Percentiles rank a stretch among this genome's conserved stretches.
Conservation (phyloP, 2,888 invertebrate species). For the Drosophila borborema region DNA sequence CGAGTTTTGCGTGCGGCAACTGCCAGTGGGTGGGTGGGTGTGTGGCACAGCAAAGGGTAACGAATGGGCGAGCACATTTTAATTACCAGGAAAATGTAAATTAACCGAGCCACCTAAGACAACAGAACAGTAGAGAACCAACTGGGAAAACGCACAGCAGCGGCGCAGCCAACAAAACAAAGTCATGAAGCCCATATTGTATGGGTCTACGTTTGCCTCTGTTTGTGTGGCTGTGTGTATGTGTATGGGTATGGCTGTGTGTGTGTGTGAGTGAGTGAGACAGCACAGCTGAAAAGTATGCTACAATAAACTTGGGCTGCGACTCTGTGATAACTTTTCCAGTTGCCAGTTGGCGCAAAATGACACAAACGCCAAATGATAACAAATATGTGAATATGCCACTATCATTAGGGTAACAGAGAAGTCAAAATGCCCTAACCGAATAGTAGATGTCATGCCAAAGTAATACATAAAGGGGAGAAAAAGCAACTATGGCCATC, state of each 20-base stretch:
- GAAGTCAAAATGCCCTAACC: constrained; percentile 22
- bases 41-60: background rate
- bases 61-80: constrained; percentile 65
- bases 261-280: background rate
- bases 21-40: background rate
- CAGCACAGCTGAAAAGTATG: constrained; percentile 40
- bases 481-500: background rate
- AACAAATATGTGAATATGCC: constrained; percentile 31
- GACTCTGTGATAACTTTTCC: constrained; percentile 63
- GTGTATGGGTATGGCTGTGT: background rate
- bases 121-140: constrained; percentile 57
- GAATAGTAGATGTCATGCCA: no score
- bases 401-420: background rate
- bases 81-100: constrained; percentile 81
- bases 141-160: constrained; percentile 43
- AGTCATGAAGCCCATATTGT: constrained; percentile 53
- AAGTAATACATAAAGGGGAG: background rate
- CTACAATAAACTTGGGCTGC: constrained; percentile 64
- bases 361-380: constrained; percentile 44
- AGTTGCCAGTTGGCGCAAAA: constrained; percentile 49
- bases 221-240: background rate
- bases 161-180: constrained; percentile 48
- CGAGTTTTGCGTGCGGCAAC: constrained; percentile 48
- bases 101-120: constrained; percentile 76
- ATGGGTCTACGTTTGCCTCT: background rate